A percentile compares a stretch with the other conserved stretches of the same genome.
Evolutionary conservation across 1,140 invertebrate species (phyloP).

Genomic region (Macrotrachela quadricornifera): DNA sequence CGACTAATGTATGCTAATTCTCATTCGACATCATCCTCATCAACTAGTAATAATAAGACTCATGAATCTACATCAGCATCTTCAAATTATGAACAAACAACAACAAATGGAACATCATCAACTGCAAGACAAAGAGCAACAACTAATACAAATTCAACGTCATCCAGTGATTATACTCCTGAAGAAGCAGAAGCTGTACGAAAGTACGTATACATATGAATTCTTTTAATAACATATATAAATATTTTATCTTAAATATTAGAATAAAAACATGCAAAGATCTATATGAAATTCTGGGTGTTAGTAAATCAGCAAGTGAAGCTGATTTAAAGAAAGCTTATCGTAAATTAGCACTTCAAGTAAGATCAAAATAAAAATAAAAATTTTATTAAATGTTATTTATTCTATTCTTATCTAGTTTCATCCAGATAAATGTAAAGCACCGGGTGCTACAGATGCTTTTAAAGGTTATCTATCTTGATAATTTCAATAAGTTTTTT

Average conservation of each 20-base stretch:
- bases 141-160: not conserved
- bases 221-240: too few relatives aligned
- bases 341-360: conserved; percentile 71
- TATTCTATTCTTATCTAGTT: conserved; percentile 42
- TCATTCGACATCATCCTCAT: too few relatives aligned
- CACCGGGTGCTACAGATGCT: conserved; percentile 80
- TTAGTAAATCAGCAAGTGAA: conserved; percentile 71
- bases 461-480: conserved; percentile 54
- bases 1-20: not conserved
- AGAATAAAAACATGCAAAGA: conserved; percentile 32
- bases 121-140: not conserved
- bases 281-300: conserved; percentile 84
- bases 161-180: not conserved
- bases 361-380: too few relatives aligned
- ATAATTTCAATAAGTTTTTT: conserved; percentile 4
- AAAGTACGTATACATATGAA: too few relatives aligned
- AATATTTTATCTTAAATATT: too few relatives aligned
- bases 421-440: conserved; percentile 96
- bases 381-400: not conserved
- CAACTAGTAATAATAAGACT: too few relatives aligned
- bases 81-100: too few relatives aligned
- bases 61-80: too few relatives aligned
- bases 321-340: conserved; percentile 88
- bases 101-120: too few relatives aligned
- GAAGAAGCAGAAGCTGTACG: not conserved